These are phyloP conservation scores for Eleginops maclovinus DNA, from an alignment of 2,113 vertebrate species.

Conservation along the genomic window DNA sequence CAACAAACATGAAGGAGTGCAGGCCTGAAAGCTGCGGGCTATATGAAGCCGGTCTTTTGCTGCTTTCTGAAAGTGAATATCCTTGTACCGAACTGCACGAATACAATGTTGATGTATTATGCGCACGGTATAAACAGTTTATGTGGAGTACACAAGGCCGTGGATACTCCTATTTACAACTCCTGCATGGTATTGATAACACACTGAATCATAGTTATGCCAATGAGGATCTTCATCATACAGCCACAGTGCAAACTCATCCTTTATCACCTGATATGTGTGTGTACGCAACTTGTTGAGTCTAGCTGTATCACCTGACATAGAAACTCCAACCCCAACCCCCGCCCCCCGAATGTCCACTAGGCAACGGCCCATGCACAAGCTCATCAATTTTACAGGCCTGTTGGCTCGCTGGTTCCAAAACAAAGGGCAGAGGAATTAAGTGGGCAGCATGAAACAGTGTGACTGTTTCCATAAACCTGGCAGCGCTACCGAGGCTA, in stretches of 20 bases:
- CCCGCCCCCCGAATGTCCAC: slow-evolving; percentile 43
- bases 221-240: slow-evolving; percentile 10
- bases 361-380: slow-evolving; percentile 67
- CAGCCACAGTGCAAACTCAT: slow-evolving; percentile 9
- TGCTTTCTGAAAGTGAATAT: slow-evolving; percentile 5
- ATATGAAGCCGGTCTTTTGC: neutral
- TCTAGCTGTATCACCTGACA: slow-evolving; percentile 65
- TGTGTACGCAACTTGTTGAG: slow-evolving; percentile 39
- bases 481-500: slow-evolving; percentile 9
- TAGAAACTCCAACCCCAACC: slow-evolving; percentile 63
- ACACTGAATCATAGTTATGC: slow-evolving; percentile 3
- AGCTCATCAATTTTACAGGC: slow-evolving; percentile 81
- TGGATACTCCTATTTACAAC: slow-evolving; percentile 37
- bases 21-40: slow-evolving; percentile 15
- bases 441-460: slow-evolving; percentile 23
- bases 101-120: slow-evolving; percentile 45
- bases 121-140: slow-evolving; percentile 46
- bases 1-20: neutral
- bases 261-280: slow-evolving; percentile 49
- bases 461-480: slow-evolving; percentile 34
- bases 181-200: slow-evolving; percentile 13
- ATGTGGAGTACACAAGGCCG: slow-evolving; percentile 12
- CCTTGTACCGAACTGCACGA: neutral
- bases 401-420: slow-evolving; percentile 60
- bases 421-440: slow-evolving; percentile 62